These are phyloP conservation scores for Hippopotamyrus pictus DNA, from an alignment of 2,797 vertebrate genomes.

Conservation along the genomic window DNA sequence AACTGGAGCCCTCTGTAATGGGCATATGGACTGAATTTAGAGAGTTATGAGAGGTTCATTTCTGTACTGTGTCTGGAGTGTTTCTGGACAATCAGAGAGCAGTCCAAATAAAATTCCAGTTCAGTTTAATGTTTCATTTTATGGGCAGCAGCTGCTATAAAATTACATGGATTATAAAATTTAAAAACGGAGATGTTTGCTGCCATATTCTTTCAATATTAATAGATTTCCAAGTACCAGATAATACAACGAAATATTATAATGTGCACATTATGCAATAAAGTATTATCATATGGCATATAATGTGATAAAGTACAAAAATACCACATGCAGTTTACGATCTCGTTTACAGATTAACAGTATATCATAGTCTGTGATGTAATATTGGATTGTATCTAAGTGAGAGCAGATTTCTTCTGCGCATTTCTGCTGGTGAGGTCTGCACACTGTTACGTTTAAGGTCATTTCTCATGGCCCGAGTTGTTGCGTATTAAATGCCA, in stretches of 20 bases:
- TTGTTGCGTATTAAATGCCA: neutral
- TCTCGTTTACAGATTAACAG: neutral
- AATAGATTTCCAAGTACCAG: neutral
- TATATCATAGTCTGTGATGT: neutral
- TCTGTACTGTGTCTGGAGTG: neutral
- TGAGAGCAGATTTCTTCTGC: neutral
- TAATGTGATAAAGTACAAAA: neutral
- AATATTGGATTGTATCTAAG: neutral
- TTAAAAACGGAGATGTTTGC: neutral
- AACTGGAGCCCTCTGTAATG: neutral
- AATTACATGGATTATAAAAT: neutral
- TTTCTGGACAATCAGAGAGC: neutral
- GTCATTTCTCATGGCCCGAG: neutral
- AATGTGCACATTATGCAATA: neutral
- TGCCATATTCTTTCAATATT: neutral
- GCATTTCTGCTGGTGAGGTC: neutral
- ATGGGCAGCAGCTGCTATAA: neutral
- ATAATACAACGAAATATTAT: neutral
- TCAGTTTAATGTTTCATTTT: neutral
- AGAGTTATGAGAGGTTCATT: neutral
- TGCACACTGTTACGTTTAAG: neutral
- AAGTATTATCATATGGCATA: neutral
- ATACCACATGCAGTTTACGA: neutral
- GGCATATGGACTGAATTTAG: neutral
- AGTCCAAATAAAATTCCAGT: neutral